Evolutionary conservation across 2,113 vertebrate genomes (phyloP).

Genomic region (Dunckerocampus dactyliophorus): DNA sequence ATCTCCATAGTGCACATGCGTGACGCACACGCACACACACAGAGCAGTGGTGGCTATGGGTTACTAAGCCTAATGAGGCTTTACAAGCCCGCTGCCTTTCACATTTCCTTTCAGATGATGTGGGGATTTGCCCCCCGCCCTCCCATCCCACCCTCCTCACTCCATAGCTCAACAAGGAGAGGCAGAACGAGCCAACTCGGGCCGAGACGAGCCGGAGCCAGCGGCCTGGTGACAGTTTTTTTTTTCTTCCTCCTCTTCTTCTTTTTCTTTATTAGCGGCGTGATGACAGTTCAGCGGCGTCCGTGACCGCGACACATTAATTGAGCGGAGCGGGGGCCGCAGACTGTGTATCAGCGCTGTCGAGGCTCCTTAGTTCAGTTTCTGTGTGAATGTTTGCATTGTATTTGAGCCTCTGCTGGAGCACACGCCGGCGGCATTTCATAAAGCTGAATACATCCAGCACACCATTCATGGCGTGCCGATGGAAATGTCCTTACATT

Average conservation of each 20-base stretch:
- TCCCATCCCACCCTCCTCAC: too few species aligned
- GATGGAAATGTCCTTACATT: slow-evolving; percentile 5
- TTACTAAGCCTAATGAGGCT: slow-evolving; percentile 68
- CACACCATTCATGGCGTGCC: background rate
- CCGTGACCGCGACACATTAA: slow-evolving; percentile 60
- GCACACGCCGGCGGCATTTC: slow-evolving; percentile 41
- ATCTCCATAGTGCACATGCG: too few species aligned
- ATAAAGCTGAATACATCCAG: background rate
- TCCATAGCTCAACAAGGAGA: slow-evolving; percentile 53
- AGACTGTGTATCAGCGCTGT: slow-evolving; percentile 28
- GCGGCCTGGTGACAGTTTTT: slow-evolving; percentile 49
- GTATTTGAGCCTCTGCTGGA: slow-evolving; percentile 41
- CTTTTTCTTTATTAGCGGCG: slow-evolving; percentile 57
- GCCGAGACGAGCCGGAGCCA: slow-evolving; percentile 24
- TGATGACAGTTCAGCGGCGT: slow-evolving; percentile 56
- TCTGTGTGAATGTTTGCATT: slow-evolving; percentile 29
- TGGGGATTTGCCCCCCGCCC: slow-evolving; percentile 51
- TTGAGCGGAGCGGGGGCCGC: slow-evolving; percentile 43
- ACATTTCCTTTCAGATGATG: slow-evolving; percentile 59
- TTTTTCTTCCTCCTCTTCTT: background rate
- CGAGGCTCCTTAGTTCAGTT: slow-evolving; percentile 30
- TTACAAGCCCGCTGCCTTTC: slow-evolving; percentile 51
- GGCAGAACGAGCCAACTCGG: slow-evolving; percentile 26
- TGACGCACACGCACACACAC: background rate
- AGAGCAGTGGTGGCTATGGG: slow-evolving; percentile 36